These are phyloP conservation scores for Macrochelys suwanniensis DNA, from an alignment of 2,797 vertebrate species.

Conservation along the genomic window DNA sequence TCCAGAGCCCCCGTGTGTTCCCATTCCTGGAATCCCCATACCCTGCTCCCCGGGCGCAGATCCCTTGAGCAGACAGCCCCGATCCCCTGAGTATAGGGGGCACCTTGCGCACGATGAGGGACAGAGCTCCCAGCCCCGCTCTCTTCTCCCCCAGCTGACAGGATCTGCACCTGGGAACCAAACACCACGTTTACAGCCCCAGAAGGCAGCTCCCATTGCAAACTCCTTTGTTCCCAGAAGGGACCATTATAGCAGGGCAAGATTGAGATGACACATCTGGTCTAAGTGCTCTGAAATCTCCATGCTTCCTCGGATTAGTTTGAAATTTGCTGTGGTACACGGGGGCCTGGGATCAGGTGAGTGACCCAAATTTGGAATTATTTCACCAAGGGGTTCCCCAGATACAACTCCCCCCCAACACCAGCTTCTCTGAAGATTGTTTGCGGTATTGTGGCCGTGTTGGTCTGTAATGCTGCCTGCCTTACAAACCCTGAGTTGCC, in stretches of 20 bases:
- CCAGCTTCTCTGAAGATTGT: background rate
- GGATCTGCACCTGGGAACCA: background rate
- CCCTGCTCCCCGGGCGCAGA: background rate
- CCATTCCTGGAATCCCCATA: background rate
- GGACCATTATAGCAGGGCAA: background rate
- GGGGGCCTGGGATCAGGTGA: background rate
- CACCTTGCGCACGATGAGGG: background rate
- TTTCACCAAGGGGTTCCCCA: background rate
- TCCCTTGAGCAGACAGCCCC: background rate
- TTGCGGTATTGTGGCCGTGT: too few species aligned
- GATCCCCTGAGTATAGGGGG: fast-evolving
- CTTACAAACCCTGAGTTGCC: background rate
- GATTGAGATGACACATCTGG: background rate
- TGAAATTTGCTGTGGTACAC: background rate
- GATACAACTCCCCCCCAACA: background rate
- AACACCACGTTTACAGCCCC: background rate
- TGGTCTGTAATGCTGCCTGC: too few species aligned
- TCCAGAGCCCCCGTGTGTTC: background rate
- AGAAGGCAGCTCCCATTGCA: background rate
- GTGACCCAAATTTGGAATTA: background rate
- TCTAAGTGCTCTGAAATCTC: background rate
- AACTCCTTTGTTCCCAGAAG: background rate
- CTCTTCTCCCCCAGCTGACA: background rate
- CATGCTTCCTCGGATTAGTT: background rate
- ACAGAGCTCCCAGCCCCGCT: too few species aligned